These are phyloP conservation scores for Balearica regulorum DNA, from an alignment of 2,797 vertebrate species.

Conservation along the genomic window DNA sequence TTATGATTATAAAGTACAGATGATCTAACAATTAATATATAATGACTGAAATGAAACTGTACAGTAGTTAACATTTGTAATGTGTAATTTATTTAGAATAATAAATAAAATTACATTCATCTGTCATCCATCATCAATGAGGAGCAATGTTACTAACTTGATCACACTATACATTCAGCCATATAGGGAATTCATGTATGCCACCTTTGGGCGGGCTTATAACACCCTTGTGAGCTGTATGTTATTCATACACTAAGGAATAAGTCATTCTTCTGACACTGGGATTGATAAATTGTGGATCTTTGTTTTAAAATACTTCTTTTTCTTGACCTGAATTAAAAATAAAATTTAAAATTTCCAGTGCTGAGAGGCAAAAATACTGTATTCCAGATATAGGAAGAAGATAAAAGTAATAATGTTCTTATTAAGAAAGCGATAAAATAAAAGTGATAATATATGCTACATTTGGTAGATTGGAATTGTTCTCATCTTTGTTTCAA, in stretches of 20 bases:
- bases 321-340: not conserved
- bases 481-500: not conserved
- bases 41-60: slow-evolving; percentile 48
- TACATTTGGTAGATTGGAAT: not conserved
- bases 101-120: slow-evolving; percentile 13
- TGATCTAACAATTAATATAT: slow-evolving; percentile 45
- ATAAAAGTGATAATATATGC: not conserved
- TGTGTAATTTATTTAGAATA: slow-evolving; percentile 36
- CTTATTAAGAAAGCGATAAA: not conserved
- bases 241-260: not conserved
- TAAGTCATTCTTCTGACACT: not conserved
- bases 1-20: slow-evolving; percentile 51
- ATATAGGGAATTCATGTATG: not conserved
- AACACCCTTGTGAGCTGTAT: not conserved
- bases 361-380: not conserved
- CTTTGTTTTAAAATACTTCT: not conserved
- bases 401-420: not conserved
- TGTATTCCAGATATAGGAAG: not conserved
- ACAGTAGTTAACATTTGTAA: slow-evolving; percentile 14
- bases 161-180: not conserved
- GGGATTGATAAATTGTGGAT: not conserved
- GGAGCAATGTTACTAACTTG: not conserved
- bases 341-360: not conserved
- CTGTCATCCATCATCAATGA: not conserved
- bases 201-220: not conserved